phyloP scores from a whole-genome alignment of 2,888 invertebrate species.

The Drosophila antonietae region DNA sequence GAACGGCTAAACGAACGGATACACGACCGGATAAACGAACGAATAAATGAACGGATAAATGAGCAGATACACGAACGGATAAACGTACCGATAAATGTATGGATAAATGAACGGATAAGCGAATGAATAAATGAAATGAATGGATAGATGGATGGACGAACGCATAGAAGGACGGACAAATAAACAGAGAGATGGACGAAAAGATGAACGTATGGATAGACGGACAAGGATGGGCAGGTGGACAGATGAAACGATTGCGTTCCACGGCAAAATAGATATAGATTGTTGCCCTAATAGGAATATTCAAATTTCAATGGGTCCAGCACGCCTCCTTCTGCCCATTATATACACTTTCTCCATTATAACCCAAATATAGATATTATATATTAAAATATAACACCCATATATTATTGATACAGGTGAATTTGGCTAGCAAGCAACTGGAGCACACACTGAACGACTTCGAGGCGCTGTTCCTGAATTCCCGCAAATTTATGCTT shows the following conservation, averaged over 20 bases:
- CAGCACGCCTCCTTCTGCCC: neutral
- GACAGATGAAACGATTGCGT: too few species aligned
- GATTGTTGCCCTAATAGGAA: neutral
- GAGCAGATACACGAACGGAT: too few species aligned
- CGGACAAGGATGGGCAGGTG: neutral
- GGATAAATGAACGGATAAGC: too few species aligned
- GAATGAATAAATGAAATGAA: too few species aligned
- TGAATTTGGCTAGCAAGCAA: conserved; percentile 77
- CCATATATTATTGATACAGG: conserved; percentile 46
- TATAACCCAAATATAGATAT: too few species aligned
- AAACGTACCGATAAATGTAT: too few species aligned
- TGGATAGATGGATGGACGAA: too few species aligned
- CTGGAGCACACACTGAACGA: conserved; percentile 87
- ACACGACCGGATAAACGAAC: too few species aligned
- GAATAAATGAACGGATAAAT: too few species aligned
- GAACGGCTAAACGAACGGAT: too few species aligned
- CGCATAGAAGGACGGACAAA: too few species aligned
- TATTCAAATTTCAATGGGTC: neutral
- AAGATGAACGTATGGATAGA: neutral
- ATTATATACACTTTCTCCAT: too few species aligned
- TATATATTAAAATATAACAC: neutral
- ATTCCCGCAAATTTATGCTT: conserved; percentile 85
- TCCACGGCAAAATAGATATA: neutral
- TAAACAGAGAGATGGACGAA: neutral
- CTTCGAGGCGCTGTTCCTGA: conserved; percentile 86